Evolutionary conservation across 2,797 vertebrate genomes (phyloP).

Genomic region (Chaetophractus vellerosus): DNA sequence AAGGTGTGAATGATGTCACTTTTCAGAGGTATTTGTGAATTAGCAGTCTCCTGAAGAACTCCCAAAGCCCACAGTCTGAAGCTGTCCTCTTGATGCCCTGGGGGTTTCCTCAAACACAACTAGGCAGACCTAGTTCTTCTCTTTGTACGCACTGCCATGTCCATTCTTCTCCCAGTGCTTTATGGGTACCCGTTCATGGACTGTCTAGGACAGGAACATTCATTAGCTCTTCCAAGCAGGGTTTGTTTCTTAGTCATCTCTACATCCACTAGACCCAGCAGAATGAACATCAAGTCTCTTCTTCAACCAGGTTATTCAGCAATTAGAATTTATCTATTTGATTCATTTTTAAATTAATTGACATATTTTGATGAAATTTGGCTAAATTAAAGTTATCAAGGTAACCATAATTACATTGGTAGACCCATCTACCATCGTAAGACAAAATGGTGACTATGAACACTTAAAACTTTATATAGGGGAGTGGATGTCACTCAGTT

Average conservation of each 20-base stretch:
- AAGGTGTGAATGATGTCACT: background rate
- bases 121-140: background rate
- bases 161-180: rapidly evolving
- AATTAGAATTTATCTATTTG: background rate
- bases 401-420: background rate
- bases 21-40: background rate
- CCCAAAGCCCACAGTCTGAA: background rate
- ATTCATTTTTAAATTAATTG: background rate
- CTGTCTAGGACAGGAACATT: rapidly evolving
- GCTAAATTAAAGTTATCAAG: background rate
- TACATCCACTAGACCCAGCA: too few species aligned
- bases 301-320: background rate
- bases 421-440: background rate
- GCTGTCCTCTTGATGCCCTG: rapidly evolving
- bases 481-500: too few species aligned
- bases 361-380: background rate
- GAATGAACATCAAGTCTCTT: background rate
- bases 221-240: rapidly evolving
- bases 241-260: background rate
- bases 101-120: too few species aligned
- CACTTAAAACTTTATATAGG: too few species aligned
- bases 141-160: rapidly evolving
- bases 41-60: rapidly evolving
- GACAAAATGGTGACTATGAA: background rate
- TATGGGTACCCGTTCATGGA: rapidly evolving